A percentile compares a stretch with the other conserved stretches of the same genome.
These are phyloP conservation scores for Eutolmus rufibarbis DNA, from an alignment of 2,888 invertebrate species.

Conservation along the genomic window DNA sequence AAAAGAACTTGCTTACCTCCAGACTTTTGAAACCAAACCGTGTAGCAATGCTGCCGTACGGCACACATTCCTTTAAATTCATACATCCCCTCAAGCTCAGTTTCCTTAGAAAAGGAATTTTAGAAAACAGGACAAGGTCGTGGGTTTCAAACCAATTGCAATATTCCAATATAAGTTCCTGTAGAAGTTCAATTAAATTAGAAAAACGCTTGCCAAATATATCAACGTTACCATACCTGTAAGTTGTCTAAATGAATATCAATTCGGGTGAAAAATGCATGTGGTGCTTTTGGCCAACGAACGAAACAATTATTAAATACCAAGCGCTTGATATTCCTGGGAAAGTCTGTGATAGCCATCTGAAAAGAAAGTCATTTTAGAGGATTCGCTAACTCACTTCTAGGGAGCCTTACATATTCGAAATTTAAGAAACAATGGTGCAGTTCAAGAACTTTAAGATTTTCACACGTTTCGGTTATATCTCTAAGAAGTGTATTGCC, in stretches of 20 bases:
- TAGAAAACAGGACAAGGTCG: conserved; percentile 76
- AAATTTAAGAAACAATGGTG: conserved; percentile 60
- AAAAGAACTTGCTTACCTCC: conserved; percentile 52
- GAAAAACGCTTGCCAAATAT: neutral
- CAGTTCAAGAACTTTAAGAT: conserved; percentile 55
- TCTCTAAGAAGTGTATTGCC: conserved; percentile 54
- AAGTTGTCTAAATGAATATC: conserved; percentile 56
- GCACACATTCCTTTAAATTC: conserved; percentile 74
- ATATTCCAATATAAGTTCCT: conserved; percentile 75
- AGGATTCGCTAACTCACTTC: neutral
- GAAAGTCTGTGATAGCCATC: conserved; percentile 72
- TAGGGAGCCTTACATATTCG: conserved; percentile 51
- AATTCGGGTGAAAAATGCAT: conserved; percentile 59
- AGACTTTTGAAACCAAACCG: conserved; percentile 70
- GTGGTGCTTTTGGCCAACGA: conserved; percentile 53
- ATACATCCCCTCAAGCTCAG: conserved; percentile 72
- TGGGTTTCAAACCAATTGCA: conserved; percentile 80
- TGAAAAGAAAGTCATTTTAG: conserved; percentile 57
- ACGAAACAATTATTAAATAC: conserved; percentile 60
- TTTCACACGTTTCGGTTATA: conserved; percentile 54
- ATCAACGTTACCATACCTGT: conserved; percentile 52
- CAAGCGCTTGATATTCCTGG: conserved; percentile 68
- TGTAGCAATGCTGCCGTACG: conserved; percentile 78
- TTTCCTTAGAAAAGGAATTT: conserved; percentile 69
- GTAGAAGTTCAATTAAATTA: conserved; percentile 46